A percentile compares a stretch with the other conserved stretches of the same genome.
Conservation (phyloP, 2,113 vertebrate genomes). For the Halcyon malimbica region DNA sequence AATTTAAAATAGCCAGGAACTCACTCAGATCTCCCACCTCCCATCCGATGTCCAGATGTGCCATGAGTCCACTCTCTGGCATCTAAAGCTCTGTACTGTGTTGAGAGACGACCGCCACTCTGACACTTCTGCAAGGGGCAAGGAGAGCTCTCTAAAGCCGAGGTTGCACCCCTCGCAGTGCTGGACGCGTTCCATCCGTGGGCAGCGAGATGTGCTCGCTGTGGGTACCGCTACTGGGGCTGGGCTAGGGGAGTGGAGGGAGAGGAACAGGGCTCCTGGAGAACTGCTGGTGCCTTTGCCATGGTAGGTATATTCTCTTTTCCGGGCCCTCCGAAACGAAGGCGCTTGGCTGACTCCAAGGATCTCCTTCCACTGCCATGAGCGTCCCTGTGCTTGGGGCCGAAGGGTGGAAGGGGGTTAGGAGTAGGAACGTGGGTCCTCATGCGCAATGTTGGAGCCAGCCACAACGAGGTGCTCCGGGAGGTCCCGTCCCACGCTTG, state of each 20-base stretch:
- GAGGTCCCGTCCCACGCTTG: not conserved
- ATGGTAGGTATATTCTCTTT: conserved; percentile 21
- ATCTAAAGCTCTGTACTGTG: not conserved
- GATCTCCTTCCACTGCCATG: not conserved
- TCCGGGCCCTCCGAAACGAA: not conserved
- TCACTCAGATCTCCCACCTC: not conserved
- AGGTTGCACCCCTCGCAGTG: not conserved
- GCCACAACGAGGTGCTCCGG: not conserved
- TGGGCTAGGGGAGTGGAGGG: not conserved
- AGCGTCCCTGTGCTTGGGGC: not conserved
- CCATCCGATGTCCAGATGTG: not conserved
- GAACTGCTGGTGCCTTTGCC: not conserved
- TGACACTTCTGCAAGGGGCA: not conserved
- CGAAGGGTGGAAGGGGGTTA: not conserved
- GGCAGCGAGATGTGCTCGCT: not conserved
- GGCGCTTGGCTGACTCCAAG: fast-evolving
- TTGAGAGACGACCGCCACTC: not conserved
- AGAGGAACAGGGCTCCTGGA: not conserved
- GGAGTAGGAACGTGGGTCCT: not conserved
- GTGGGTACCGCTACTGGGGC: fast-evolving
- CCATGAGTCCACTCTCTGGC: not conserved
- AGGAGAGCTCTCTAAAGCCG: not conserved
- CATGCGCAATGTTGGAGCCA: fast-evolving
- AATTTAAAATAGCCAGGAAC: not conserved
- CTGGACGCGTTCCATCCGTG: fast-evolving